phyloP scores from a whole-genome alignment of 2,797 vertebrate genomes.

The Cryptoprocta ferox region DNA sequence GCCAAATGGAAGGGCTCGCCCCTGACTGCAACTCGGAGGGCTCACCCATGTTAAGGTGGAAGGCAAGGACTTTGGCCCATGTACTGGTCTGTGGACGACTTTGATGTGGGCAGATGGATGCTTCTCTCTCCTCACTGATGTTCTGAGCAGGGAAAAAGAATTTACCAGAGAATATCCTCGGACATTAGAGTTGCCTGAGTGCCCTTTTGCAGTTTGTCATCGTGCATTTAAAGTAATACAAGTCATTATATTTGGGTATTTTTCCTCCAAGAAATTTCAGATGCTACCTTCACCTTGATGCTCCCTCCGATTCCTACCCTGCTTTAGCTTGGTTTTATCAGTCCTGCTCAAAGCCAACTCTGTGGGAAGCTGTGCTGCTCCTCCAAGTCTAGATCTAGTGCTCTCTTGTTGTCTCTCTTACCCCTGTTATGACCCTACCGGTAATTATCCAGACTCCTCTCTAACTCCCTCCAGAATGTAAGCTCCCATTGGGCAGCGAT shows the following conservation, averaged over 20 bases:
- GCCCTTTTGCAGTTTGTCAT: background rate
- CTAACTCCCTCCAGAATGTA: background rate
- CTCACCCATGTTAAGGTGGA: background rate
- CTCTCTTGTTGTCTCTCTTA: background rate
- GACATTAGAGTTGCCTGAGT: background rate
- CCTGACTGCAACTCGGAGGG: background rate
- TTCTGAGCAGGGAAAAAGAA: background rate
- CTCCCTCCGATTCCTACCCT: background rate
- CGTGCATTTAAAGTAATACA: background rate
- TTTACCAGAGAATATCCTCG: background rate
- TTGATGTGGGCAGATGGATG: background rate
- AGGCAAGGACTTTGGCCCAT: background rate
- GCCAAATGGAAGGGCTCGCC: background rate
- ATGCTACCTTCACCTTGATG: background rate
- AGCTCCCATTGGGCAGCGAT: background rate
- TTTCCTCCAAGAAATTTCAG: background rate
- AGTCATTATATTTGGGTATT: background rate
- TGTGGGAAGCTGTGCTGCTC: background rate
- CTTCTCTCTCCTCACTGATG: background rate
- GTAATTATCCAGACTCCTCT: background rate
- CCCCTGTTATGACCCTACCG: rapidly evolving
- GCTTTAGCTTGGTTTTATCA: background rate
- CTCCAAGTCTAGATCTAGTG: background rate
- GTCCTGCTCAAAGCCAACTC: background rate
- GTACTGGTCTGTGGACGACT: too few relatives aligned